Evolutionary conservation across 2,797 vertebrate genomes (phyloP).

Genomic region (Morelia viridis): DNA sequence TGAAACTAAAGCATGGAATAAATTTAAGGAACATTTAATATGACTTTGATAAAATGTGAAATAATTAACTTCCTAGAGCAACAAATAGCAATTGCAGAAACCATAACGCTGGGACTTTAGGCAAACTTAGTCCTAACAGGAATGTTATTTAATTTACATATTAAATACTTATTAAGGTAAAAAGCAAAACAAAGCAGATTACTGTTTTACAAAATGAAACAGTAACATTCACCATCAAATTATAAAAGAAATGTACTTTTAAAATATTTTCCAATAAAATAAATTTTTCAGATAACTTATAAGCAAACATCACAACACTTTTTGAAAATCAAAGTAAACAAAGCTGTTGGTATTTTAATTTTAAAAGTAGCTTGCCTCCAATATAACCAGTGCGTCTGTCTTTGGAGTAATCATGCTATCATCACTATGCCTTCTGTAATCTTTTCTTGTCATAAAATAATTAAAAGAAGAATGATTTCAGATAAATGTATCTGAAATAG

Average conservation of each 20-base stretch:
- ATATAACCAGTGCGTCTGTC: too few relatives aligned
- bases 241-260: too few relatives aligned
- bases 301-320: too few relatives aligned
- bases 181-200: constrained; percentile 18
- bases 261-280: too few relatives aligned
- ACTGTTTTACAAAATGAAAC: too few relatives aligned
- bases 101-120: constrained; percentile 46
- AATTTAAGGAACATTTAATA: constrained; percentile 42
- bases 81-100: constrained; percentile 52
- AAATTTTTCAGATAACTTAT: too few relatives aligned
- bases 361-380: too few relatives aligned
- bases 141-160: constrained; percentile 62
- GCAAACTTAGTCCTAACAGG: constrained; percentile 44
- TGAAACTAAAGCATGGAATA: constrained; percentile 14
- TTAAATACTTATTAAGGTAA: constrained; percentile 54
- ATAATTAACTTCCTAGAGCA: constrained; percentile 48
- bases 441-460: not conserved
- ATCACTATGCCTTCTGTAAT: not conserved
- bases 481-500: not conserved
- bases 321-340: too few relatives aligned
- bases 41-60: constrained; percentile 44
- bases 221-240: too few relatives aligned
- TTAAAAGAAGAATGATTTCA: not conserved
- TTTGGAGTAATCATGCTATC: too few relatives aligned
- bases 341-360: too few relatives aligned